These are phyloP conservation scores for Busseola fusca DNA, from an alignment of 2,888 invertebrate species.

Conservation along the genomic window DNA sequence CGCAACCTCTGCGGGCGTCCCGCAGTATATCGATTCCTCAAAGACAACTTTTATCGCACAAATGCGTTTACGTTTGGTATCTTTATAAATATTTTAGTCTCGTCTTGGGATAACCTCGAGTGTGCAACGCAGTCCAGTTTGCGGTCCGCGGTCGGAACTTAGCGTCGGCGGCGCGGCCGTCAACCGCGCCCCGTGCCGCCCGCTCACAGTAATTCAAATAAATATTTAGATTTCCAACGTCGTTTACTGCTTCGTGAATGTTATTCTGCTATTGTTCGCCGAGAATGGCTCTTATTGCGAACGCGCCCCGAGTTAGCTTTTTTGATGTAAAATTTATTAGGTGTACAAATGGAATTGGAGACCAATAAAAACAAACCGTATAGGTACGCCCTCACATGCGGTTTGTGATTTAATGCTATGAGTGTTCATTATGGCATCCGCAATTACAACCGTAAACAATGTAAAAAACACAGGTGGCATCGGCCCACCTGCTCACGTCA, in stretches of 20 bases:
- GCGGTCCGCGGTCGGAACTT: conserved; percentile 66
- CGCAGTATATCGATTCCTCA: conserved; percentile 51
- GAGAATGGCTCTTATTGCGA: conserved; percentile 68
- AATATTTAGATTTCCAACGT: conserved; percentile 76
- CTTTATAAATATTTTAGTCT: conserved; percentile 69
- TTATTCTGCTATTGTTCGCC: conserved; percentile 74
- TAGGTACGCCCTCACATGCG: conserved; percentile 38
- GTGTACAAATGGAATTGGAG: conserved; percentile 63
- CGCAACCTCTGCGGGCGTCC: conserved; percentile 33
- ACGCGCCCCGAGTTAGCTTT: conserved; percentile 58
- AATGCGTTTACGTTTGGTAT: conserved; percentile 58
- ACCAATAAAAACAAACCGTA: conserved; percentile 64
- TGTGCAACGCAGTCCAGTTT: conserved; percentile 67
- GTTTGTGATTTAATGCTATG: conserved; percentile 53
- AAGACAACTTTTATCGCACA: conserved; percentile 48
- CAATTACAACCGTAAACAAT: conserved; percentile 55
- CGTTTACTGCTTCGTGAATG: conserved; percentile 72
- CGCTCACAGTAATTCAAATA: conserved; percentile 73
- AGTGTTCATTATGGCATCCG: conserved; percentile 47
- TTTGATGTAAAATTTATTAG: conserved; percentile 75
- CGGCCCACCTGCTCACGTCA: conserved; percentile 75
- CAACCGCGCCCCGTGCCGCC: conserved; percentile 58
- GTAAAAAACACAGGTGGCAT: conserved; percentile 65
- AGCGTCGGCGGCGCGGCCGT: conserved; percentile 59
- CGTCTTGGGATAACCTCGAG: conserved; percentile 64